Conservation (phyloP, 2,113 vertebrate genomes). For the Paramormyrops kingsleyae region DNA sequence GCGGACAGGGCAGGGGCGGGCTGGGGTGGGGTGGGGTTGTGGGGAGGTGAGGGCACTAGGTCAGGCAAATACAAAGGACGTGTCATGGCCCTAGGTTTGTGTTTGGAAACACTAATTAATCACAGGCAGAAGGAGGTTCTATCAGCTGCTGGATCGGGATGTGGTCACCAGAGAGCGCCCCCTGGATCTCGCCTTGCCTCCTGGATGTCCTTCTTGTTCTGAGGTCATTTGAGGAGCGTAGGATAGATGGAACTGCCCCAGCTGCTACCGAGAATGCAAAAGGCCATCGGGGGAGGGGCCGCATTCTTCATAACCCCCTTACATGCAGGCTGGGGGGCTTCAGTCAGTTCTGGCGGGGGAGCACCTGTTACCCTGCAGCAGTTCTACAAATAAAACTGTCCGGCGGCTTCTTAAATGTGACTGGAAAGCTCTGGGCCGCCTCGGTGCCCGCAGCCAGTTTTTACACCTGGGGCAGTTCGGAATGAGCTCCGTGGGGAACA, state of each 20-base stretch:
- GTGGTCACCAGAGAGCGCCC: constrained; percentile 58
- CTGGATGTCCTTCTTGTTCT: constrained; percentile 47
- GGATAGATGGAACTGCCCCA: constrained; percentile 47
- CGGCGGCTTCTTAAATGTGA: background rate
- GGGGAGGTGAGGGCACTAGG: constrained; percentile 15
- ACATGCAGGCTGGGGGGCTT: background rate
- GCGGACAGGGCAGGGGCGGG: constrained; percentile 28
- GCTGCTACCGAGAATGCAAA: background rate
- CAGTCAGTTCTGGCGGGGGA: background rate
- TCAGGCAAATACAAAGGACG: constrained; percentile 11
- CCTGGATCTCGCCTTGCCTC: constrained; percentile 52
- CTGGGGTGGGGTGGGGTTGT: background rate
- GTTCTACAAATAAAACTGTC: background rate
- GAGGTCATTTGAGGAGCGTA: constrained; percentile 49
- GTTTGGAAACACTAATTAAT: constrained; percentile 55
- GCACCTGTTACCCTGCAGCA: background rate
- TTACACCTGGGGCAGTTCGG: background rate
- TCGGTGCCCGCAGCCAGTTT: background rate
- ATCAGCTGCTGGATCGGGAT: constrained; percentile 64
- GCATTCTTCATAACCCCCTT: background rate
- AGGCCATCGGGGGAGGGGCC: background rate
- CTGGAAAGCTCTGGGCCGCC: background rate
- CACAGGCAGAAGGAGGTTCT: constrained; percentile 52
- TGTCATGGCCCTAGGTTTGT: constrained; percentile 3
- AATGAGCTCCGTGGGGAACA: background rate